Conservation (phyloP, 2,797 vertebrate genomes). For the Tokudaia tokunoshimensis region DNA sequence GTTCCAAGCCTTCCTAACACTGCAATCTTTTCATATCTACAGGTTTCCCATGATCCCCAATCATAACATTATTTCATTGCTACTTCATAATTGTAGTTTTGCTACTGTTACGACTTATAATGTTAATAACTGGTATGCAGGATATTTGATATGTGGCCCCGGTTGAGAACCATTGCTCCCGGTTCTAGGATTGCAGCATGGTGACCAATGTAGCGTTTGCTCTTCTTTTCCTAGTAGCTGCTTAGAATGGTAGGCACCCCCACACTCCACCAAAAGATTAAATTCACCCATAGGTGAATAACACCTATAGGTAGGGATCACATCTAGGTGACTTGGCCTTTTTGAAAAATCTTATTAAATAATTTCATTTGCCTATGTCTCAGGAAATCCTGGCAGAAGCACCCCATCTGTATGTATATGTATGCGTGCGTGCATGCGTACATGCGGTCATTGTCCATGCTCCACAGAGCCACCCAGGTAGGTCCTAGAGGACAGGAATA, state of each 20-base stretch:
- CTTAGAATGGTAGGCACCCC: neutral
- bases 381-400: neutral
- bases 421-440: neutral
- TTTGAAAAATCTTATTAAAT: neutral
- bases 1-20: neutral
- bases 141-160: neutral
- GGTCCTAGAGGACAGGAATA: accelerated
- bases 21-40: neutral
- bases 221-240: neutral
- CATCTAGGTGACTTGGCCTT: neutral
- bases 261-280: accelerated
- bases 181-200: neutral
- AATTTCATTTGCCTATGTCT: neutral
- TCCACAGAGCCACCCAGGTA: neutral
- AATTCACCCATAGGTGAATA: neutral
- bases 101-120: neutral
- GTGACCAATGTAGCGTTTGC: neutral
- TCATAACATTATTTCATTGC: neutral
- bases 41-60: neutral
- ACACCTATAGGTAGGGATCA: too few species aligned
- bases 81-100: neutral
- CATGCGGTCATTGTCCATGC: neutral
- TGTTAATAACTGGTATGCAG: neutral
- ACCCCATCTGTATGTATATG: neutral
- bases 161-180: neutral